Percentiles rank a stretch among this genome's conserved stretches.
These are phyloP conservation scores for Leptinotarsa lineolata DNA, from an alignment of 1,140 invertebrate species.

Conservation along the genomic window DNA sequence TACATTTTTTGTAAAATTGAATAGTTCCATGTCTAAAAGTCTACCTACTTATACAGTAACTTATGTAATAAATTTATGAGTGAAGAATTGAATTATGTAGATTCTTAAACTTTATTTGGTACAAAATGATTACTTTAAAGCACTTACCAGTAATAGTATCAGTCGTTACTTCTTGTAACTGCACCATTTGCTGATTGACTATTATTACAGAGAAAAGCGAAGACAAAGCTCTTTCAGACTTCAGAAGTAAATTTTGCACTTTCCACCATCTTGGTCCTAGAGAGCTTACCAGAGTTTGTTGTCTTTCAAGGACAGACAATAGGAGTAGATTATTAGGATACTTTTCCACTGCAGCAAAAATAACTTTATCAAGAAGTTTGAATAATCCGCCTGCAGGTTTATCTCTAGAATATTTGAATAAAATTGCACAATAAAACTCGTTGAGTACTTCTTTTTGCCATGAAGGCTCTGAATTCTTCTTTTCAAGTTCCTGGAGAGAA, in stretches of 20 bases:
- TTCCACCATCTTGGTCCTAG: constrained; percentile 54
- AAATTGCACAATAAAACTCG: constrained; percentile 56
- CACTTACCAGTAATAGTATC: constrained; percentile 50
- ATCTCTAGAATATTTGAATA: constrained; percentile 55
- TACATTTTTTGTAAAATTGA: too few species aligned
- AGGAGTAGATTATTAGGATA: constrained; percentile 65
- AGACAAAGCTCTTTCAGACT: constrained; percentile 48
- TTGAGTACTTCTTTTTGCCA: constrained; percentile 58
- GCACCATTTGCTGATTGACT: constrained; percentile 42
- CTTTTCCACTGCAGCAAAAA: constrained; percentile 54
- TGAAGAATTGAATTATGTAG: too few species aligned
- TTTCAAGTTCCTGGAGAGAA: constrained; percentile 42
- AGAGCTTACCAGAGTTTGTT: constrained; percentile 46
- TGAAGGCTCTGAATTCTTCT: constrained; percentile 33
- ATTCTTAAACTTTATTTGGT: too few species aligned
- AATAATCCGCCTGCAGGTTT: constrained; percentile 41
- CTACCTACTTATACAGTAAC: too few species aligned
- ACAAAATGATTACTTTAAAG: too few species aligned
- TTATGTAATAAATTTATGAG: too few species aligned
- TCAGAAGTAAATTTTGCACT: constrained; percentile 48
- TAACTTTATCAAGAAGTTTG: constrained; percentile 46
- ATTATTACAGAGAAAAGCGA: constrained; percentile 53
- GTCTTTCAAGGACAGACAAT: constrained; percentile 53
- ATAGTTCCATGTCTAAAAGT: too few species aligned
- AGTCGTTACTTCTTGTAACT: constrained; percentile 40